These are phyloP conservation scores for Bothrops jararaca DNA, from an alignment of 2,113 vertebrate species.

Conservation along the genomic window DNA sequence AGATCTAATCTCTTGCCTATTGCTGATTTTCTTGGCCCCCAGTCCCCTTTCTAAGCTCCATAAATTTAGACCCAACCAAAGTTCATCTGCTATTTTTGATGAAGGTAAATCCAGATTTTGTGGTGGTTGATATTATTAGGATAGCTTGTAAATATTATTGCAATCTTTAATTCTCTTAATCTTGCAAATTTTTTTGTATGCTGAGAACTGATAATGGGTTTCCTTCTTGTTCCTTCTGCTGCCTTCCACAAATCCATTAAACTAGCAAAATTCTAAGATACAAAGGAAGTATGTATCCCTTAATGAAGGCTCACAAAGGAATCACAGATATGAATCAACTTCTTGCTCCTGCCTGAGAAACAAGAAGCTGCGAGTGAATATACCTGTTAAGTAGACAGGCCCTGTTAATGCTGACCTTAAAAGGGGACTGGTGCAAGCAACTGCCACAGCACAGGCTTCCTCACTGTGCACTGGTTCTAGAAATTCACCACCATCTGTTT, in stretches of 20 bases:
- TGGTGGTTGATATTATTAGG: background rate
- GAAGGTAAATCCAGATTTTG: background rate
- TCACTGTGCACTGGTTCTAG: background rate
- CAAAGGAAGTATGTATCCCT: background rate
- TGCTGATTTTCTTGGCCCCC: background rate
- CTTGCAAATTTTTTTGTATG: slow-evolving; percentile 29
- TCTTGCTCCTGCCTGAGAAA: slow-evolving; percentile 33
- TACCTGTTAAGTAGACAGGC: slow-evolving; percentile 12
- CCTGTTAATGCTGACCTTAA: background rate
- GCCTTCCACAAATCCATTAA: background rate
- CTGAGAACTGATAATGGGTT: slow-evolving; percentile 21
- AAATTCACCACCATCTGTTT: slow-evolving; percentile 7
- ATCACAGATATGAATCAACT: slow-evolving; percentile 11
- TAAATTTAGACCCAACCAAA: background rate
- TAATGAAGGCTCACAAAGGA: background rate
- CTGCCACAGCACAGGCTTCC: background rate
- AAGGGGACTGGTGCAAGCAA: fast-evolving
- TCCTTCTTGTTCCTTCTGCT: background rate
- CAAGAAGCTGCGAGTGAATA: slow-evolving; percentile 31
- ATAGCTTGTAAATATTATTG: background rate
- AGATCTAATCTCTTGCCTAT: background rate
- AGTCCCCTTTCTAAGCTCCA: background rate
- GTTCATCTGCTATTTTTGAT: background rate
- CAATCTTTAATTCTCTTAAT: background rate
- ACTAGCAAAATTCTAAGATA: background rate